Base-by-base conservation (phyloP, 2,113 vertebrate species). In the Papio anubis region DNA sequence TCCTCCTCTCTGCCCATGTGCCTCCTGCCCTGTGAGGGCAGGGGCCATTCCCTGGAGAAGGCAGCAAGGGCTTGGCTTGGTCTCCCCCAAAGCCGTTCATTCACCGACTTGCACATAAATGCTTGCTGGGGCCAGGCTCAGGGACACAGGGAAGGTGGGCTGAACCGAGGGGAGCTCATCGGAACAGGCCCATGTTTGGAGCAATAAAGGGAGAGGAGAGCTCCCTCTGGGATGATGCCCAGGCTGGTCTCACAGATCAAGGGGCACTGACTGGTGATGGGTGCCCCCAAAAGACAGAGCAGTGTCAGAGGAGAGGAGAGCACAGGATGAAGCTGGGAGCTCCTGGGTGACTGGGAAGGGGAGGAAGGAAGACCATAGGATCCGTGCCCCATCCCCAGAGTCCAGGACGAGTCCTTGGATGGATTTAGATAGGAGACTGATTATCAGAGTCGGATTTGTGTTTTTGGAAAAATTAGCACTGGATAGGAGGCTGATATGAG, bases 311-410 rank as follows among this genome's bases (percentile, higher is more conserved):
- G 38, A n/a, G 55, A 68, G 25, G 35, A 81, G 64, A 52, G 45
- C 14, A 3, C 12, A n/a, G 45, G 10, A 9, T 79, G 61, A 43
- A 35, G 35, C 1, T 8, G 52, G 52, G 43, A 13, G 3, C 0
- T 4, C 18, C 35, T 23, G 57, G 21, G 68, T 40, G 61, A 8
- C 2, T 6, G 8, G 45, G 4, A 25, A 68, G 5, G 32, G 3
- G 9, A 52, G 17, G 38, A 8, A 3, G 1, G 3, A 32, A 27
- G 55, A 38, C 6, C 9, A 0, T 0, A 11, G 32, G 32, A 57
- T 38, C 23, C 68, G 50, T 1, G 0, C 50, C 21, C 4, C 0
- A 0, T 21, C 4, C 38, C 30, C 11, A 52, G 35, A 0, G 12
- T 43, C 66, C 66, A 20, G 10, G 52, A 81, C 12, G 32, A 48